phyloP scores from a whole-genome alignment of 2,113 vertebrate species.

The Sinosuthora webbiana region DNA sequence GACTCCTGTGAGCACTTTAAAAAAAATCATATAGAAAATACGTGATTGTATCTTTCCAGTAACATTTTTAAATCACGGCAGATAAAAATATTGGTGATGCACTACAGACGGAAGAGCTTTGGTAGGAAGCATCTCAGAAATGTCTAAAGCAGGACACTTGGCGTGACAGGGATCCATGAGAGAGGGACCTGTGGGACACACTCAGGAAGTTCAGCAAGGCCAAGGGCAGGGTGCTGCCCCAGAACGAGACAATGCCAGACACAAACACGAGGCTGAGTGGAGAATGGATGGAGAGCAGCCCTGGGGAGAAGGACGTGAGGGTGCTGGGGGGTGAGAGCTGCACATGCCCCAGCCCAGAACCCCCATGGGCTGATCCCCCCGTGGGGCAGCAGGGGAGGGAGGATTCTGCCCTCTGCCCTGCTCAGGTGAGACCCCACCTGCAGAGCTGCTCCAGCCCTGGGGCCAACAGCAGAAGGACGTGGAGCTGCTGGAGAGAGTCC shows the following conservation, averaged over 20 bases:
- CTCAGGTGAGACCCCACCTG: background rate
- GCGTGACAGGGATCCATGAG: background rate
- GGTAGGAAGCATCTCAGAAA: background rate
- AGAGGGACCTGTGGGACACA: background rate
- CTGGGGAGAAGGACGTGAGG: background rate
- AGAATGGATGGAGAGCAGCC: background rate
- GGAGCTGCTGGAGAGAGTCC: fast-evolving
- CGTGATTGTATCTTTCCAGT: background rate
- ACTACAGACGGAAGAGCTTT: background rate
- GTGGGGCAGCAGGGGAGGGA: fast-evolving
- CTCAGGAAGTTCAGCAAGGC: background rate
- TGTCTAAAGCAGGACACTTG: background rate
- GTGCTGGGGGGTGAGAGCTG: background rate
- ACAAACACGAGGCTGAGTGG: background rate
- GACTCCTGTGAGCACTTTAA: slow-evolving; percentile 6
- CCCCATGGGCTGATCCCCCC: too few relatives aligned
- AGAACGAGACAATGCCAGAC: background rate
- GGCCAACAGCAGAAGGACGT: fast-evolving
- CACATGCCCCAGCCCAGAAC: fast-evolving
- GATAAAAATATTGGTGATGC: slow-evolving; percentile 56
- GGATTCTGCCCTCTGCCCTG: background rate
- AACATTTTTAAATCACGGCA: slow-evolving; percentile 23
- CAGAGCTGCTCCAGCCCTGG: background rate
- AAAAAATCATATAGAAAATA: slow-evolving; percentile 7
- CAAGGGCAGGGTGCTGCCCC: background rate